A percentile compares a stretch with the other conserved stretches of the same genome.
Evolutionary conservation across 2,797 vertebrate species (phyloP).

Genomic region (Zenarchopterus dispar): DNA sequence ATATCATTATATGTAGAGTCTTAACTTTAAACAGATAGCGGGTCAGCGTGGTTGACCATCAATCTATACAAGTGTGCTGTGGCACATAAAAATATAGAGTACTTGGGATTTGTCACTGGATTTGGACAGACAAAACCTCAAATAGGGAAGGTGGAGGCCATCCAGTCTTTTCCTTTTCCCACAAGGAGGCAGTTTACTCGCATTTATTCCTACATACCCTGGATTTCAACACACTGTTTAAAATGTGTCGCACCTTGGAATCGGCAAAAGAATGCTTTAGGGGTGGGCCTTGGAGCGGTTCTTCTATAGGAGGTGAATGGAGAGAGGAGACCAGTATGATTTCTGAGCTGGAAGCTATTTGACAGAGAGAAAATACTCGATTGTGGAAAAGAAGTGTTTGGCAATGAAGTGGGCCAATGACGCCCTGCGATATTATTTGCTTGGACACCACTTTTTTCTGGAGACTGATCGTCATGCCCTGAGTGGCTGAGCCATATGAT

Average conservation of each 20-base stretch:
- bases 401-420: conserved; percentile 1
- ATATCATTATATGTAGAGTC: too few species aligned
- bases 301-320: background rate
- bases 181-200: background rate
- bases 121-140: background rate
- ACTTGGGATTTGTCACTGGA: background rate
- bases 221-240: background rate
- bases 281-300: conserved; percentile 3
- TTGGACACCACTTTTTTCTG: background rate
- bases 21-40: too few species aligned
- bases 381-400: background rate
- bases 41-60: background rate
- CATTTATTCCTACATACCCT: background rate
- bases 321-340: background rate
- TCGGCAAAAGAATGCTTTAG: background rate
- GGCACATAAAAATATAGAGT: conserved; percentile 1
- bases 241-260: background rate
- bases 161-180: background rate
- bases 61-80: background rate
- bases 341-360: background rate
- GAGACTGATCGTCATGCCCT: background rate
- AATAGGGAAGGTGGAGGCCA: background rate
- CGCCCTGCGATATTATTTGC: background rate
- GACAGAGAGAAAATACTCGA: background rate
- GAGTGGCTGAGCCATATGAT: background rate